These are phyloP conservation scores for Formicarius rufipectus DNA, from an alignment of 2,113 vertebrate species.

Conservation along the genomic window DNA sequence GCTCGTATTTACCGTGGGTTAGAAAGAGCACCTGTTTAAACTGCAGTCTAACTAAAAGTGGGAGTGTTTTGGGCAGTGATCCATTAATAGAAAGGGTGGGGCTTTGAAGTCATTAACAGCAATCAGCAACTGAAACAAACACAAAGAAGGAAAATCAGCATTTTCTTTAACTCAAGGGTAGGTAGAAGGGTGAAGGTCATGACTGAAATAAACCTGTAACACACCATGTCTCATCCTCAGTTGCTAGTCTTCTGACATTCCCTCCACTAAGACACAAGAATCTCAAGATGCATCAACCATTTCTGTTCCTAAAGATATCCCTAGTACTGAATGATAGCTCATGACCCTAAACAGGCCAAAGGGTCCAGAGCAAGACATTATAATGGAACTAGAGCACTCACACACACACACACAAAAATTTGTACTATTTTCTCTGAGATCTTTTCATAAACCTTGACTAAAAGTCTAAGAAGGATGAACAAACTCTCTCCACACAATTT, in stretches of 20 bases:
- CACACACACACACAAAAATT: not conserved
- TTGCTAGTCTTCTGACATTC: not conserved
- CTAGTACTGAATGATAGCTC: not conserved
- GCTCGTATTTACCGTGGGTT: constrained; percentile 15
- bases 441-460: not conserved
- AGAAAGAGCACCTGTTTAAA: constrained; percentile 63
- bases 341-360: not conserved
- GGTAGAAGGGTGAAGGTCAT: not conserved
- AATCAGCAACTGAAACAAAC: constrained; percentile 36
- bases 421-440: not conserved
- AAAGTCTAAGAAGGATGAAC: not conserved
- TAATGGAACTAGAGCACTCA: not conserved
- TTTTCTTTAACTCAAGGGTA: not conserved
- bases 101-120: not conserved
- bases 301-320: not conserved
- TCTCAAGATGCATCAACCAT: not conserved
- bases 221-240: not conserved
- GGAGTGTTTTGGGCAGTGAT: constrained; percentile 47
- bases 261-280: not conserved
- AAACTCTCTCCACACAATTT: not conserved
- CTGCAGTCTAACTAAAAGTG: constrained; percentile 11
- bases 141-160: not conserved
- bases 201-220: not conserved
- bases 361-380: not conserved
- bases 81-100: constrained; percentile 45